Evolutionary conservation across 2,113 vertebrate species (phyloP).

Genomic region (Choloepus hoffmanni): DNA sequence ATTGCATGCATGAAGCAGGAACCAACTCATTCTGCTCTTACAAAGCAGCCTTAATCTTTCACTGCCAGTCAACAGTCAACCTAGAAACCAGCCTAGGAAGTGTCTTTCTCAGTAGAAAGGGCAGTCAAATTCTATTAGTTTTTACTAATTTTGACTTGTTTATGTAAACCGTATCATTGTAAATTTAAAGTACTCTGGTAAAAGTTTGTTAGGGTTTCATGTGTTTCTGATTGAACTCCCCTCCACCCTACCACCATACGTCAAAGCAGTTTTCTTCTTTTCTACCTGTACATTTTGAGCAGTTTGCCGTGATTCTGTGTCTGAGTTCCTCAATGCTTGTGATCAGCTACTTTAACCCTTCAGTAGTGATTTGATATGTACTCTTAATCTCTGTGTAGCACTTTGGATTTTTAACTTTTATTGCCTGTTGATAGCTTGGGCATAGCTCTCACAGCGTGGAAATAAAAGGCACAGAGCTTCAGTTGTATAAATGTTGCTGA

Average conservation of each 20-base stretch:
- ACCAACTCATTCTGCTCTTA: slow-evolving; percentile 31
- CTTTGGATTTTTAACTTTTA: slow-evolving; percentile 30
- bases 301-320: not conserved
- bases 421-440: not conserved
- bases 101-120: slow-evolving; percentile 28
- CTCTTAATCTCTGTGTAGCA: not conserved
- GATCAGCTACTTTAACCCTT: not conserved
- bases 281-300: not conserved
- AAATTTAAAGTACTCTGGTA: not conserved
- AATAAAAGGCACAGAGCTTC: not conserved
- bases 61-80: slow-evolving; percentile 43
- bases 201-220: not conserved
- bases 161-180: not conserved
- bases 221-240: not conserved
- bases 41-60: slow-evolving; percentile 56
- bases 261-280: not conserved
- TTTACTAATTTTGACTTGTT: slow-evolving; percentile 23
- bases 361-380: not conserved
- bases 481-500: not conserved
- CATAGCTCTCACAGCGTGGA: not conserved
- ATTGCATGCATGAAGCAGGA: slow-evolving; percentile 67
- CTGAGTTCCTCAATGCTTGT: not conserved
- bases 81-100: slow-evolving; percentile 41
- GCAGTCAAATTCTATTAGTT: not conserved
- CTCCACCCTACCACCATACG: not conserved